These are phyloP conservation scores for Polymixis lichenea DNA, from an alignment of 2,888 invertebrate genomes.

Conservation along the genomic window DNA sequence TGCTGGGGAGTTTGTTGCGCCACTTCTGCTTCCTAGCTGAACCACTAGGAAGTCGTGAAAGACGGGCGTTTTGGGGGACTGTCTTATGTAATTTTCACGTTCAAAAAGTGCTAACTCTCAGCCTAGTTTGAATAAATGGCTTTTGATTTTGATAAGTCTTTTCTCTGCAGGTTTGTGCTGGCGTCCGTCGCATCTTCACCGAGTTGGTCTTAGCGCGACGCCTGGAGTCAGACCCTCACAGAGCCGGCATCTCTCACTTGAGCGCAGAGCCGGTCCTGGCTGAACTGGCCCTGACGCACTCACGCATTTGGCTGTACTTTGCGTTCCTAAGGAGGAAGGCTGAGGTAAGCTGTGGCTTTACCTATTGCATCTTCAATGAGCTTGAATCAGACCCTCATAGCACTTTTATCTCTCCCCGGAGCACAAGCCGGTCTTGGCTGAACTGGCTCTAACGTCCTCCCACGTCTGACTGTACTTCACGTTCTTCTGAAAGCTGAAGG, in stretches of 20 bases:
- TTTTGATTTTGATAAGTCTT: too few relatives aligned
- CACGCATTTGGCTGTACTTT: conserved; percentile 97
- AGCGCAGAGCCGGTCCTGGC: conserved; percentile 95
- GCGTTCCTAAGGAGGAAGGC: conserved; percentile 95
- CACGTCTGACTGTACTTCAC: conserved; percentile 97
- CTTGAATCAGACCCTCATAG: conserved; percentile 3
- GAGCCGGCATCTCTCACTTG: conserved; percentile 63
- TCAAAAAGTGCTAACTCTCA: too few relatives aligned
- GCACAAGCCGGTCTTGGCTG: conserved; percentile 95
- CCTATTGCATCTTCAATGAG: neutral
- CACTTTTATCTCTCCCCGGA: conserved; percentile 62
- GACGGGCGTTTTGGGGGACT: too few relatives aligned
- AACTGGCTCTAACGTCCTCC: conserved; percentile 97
- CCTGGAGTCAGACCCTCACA: conserved; percentile 55
- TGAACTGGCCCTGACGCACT: conserved; percentile 97
- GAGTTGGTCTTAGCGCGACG: conserved; percentile 71
- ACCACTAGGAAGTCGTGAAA: too few relatives aligned
- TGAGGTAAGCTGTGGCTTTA: conserved; percentile 86
- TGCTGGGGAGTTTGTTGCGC: too few relatives aligned
- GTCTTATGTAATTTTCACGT: too few relatives aligned
- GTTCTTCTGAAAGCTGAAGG: conserved; percentile 92
- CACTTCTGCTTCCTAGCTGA: too few relatives aligned
- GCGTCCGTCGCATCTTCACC: conserved; percentile 74
- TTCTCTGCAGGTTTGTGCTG: conserved; percentile 74
- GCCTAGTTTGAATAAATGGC: too few relatives aligned